Conservation (phyloP, 2,888 invertebrate species). For the Epsilonema sp. region DNA sequence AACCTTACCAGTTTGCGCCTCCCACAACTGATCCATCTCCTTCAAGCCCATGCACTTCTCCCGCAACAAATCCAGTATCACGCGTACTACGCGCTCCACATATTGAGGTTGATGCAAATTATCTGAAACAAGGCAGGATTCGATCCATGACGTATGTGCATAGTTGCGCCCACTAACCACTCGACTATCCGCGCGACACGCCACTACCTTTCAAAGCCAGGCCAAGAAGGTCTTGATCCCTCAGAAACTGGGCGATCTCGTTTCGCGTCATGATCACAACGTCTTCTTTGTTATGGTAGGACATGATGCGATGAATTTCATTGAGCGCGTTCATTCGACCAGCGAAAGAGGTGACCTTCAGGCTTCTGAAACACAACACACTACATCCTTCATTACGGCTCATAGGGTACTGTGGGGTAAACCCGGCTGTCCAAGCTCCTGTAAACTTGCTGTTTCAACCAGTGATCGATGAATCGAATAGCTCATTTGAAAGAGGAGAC, state of each 20-base stretch:
- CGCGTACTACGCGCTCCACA: conserved; percentile 90
- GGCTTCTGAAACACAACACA: conserved; percentile 46
- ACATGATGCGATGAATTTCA: conserved; percentile 95
- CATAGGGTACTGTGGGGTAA: too few species aligned
- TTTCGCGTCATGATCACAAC: neutral
- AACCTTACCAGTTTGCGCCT: conserved; percentile 49
- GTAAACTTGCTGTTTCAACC: too few species aligned
- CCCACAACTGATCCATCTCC: conserved; percentile 88
- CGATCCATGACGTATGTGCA: too few species aligned
- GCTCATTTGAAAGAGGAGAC: too few species aligned
- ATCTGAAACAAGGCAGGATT: too few species aligned
- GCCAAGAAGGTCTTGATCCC: conserved; percentile 42
- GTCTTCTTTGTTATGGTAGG: too few species aligned
- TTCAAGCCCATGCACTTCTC: conserved; percentile 54
- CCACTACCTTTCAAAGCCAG: conserved; percentile 17
- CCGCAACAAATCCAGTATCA: conserved; percentile 57
- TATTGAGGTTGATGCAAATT: conserved; percentile 89
- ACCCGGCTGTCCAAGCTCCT: too few species aligned
- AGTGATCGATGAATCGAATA: too few species aligned
- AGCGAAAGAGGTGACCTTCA: conserved; percentile 91
- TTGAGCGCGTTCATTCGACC: conserved; percentile 97
- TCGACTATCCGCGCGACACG: too few species aligned
- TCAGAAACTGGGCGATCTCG: conserved; percentile 5
- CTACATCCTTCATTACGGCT: too few species aligned
- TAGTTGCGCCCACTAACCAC: too few species aligned